Conservation (phyloP, 2,113 vertebrate species). For the Sarotherodon lohbergeri region DNA sequence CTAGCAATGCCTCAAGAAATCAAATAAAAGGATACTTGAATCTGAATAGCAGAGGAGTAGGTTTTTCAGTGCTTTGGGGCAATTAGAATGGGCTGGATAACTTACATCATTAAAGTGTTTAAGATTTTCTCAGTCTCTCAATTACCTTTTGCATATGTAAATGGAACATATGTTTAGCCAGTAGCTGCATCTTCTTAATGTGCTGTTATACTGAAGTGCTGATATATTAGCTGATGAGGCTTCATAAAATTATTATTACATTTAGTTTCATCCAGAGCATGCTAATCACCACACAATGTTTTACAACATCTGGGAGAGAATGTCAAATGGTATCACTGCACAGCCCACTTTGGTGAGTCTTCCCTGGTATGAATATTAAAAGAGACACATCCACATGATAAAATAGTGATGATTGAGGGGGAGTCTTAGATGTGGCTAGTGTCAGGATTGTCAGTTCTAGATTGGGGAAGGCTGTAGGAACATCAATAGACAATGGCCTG, state of each 20-base stretch:
- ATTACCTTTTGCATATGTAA: constrained; percentile 56
- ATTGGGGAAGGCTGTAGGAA: constrained; percentile 42
- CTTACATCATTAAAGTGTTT: constrained; percentile 33
- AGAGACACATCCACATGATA: constrained; percentile 37
- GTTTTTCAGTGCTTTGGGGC: background rate
- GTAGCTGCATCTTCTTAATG: constrained; percentile 41
- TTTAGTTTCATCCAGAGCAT: constrained; percentile 40
- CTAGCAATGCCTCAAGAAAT: background rate
- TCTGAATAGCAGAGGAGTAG: background rate
- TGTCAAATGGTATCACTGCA: constrained; percentile 31
- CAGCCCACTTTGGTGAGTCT: constrained; percentile 3
- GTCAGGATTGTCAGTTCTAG: constrained; percentile 38
- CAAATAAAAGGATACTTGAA: constrained; percentile 2
- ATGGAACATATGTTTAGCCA: constrained; percentile 63
- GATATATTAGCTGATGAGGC: constrained; percentile 40
- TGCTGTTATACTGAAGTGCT: constrained; percentile 28
- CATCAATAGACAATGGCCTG: constrained; percentile 62
- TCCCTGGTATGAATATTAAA: constrained; percentile 44
- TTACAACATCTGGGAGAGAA: constrained; percentile 52
- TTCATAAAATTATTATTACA: constrained; percentile 62
- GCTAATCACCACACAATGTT: constrained; percentile 36
- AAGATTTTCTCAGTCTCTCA: constrained; percentile 35
- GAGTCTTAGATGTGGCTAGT: constrained; percentile 13
- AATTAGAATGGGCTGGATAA: constrained; percentile 4
- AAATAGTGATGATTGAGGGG: constrained; percentile 50